Percentiles rank a stretch among this genome's conserved stretches.
Evolutionary conservation across 2,113 vertebrate species (phyloP).

Genomic region (Misgurnus mizolepis): DNA sequence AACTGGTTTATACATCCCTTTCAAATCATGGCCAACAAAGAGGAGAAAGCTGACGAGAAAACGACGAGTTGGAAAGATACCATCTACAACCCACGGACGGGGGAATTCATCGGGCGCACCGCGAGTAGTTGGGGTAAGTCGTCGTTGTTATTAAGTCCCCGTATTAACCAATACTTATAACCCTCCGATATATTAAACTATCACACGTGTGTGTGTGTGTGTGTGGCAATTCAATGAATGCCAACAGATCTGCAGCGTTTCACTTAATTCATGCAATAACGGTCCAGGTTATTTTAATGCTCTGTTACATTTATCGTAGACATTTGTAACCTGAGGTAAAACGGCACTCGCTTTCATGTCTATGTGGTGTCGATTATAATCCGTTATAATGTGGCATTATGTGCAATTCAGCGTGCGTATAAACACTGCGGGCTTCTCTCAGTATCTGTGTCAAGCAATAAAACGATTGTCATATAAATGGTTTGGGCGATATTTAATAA

Average conservation of each 20-base stretch:
- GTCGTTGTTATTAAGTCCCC: background rate
- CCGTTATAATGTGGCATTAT: background rate
- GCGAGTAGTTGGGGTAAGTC: constrained; percentile 85
- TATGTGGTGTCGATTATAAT: background rate
- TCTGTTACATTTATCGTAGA: background rate
- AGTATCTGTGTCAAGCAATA: background rate
- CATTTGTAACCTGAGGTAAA: background rate
- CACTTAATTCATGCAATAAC: background rate
- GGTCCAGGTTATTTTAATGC: background rate
- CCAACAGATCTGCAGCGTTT: background rate
- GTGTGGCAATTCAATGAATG: background rate
- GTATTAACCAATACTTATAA: background rate
- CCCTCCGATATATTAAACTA: background rate
- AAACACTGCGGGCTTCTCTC: background rate
- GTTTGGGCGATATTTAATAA: no score
- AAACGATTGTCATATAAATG: no score
- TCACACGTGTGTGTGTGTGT: no score
- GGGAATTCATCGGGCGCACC: constrained; percentile 86
- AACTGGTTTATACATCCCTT: constrained; percentile 7
- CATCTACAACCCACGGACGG: constrained; percentile 83
- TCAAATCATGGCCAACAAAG: constrained; percentile 75
- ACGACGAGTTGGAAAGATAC: constrained; percentile 79
- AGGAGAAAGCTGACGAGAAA: constrained; percentile 72
- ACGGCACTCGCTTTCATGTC: background rate
- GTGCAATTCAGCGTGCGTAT: background rate